Evolutionary conservation across 2,113 vertebrate species (phyloP).

Genomic region (Dipodomys spectabilis): DNA sequence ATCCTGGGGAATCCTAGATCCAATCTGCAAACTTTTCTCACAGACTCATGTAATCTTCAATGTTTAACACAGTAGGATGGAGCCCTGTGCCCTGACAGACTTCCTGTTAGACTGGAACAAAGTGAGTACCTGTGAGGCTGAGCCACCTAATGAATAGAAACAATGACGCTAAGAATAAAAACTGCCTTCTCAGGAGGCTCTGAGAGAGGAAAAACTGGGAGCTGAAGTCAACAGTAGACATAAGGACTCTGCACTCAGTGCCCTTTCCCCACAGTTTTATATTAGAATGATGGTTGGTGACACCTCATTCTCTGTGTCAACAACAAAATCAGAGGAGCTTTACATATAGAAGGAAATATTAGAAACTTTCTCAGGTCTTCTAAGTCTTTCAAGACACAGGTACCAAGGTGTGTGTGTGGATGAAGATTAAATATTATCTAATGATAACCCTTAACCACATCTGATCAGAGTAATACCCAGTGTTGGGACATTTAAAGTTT

Average conservation of each 20-base stretch:
- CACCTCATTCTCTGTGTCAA: neutral
- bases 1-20: neutral
- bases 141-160: neutral
- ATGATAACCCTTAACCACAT: neutral
- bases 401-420: too few relatives aligned
- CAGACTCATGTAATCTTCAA: neutral
- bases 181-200: constrained; percentile 77
- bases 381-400: neutral
- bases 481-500: neutral
- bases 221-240: constrained; percentile 69
- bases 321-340: neutral
- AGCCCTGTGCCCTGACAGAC: too few relatives aligned
- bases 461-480: neutral
- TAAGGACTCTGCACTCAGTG: constrained; percentile 63
- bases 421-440: neutral
- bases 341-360: neutral
- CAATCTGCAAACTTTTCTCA: neutral
- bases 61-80: neutral
- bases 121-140: too few relatives aligned
- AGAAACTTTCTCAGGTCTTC: too few relatives aligned
- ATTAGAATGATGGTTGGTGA: constrained; percentile 67
- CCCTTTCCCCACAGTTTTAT: constrained; percentile 69
- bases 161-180: neutral
- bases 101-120: neutral
- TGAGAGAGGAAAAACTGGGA: constrained; percentile 43